Percentiles rank a stretch among this genome's conserved stretches.
These are phyloP conservation scores for Zapornia atra DNA, from an alignment of 2,113 vertebrate genomes.

Conservation along the genomic window DNA sequence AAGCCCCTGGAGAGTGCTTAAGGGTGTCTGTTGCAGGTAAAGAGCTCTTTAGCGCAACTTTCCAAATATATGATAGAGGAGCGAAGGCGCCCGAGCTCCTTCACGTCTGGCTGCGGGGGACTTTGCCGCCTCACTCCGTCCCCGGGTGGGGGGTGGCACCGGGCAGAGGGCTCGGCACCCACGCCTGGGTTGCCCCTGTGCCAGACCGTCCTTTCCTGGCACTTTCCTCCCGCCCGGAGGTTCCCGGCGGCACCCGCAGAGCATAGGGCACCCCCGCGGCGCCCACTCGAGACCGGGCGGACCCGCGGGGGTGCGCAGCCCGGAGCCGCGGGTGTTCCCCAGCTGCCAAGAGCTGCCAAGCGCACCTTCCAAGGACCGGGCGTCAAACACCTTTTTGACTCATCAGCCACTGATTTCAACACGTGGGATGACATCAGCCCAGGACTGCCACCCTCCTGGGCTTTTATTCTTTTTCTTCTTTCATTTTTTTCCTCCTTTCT, in stretches of 20 bases:
- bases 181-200: neutral
- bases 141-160: neutral
- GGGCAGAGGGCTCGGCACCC: neutral
- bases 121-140: no score
- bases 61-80: neutral
- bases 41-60: slow-evolving; percentile 67
- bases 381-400: neutral
- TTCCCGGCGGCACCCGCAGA: accelerated
- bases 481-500: accelerated
- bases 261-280: neutral
- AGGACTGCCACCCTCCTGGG: neutral
- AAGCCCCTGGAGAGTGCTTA: slow-evolving; percentile 77
- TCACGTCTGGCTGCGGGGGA: neutral
- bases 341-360: neutral
- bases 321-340: neutral
- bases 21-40: slow-evolving; percentile 73
- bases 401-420: neutral
- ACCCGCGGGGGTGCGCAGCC: neutral
- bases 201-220: neutral
- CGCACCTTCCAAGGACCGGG: neutral
- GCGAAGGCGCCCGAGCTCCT: neutral
- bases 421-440: neutral
- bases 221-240: neutral
- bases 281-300: neutral
- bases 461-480: neutral